A percentile compares a stretch with the other conserved stretches of the same genome.
phyloP scores from a whole-genome alignment of 2,888 invertebrate genomes.

The Lasioglossum oenotherae region DNA sequence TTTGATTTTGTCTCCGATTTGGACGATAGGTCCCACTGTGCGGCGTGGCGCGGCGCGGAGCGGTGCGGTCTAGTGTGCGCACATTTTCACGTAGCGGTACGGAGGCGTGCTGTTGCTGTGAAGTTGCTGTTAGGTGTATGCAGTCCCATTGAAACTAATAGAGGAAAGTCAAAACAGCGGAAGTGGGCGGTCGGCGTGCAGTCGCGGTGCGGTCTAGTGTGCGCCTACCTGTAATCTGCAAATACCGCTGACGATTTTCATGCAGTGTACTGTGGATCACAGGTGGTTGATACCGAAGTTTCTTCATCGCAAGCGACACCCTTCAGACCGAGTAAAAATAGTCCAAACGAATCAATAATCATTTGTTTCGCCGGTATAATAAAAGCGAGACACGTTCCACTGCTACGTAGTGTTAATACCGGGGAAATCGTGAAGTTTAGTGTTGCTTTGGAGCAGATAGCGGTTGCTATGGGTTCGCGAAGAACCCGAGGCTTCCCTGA shows the following conservation, averaged over 20 bases:
- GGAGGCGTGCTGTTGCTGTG: too few relatives aligned
- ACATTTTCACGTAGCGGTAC: too few relatives aligned
- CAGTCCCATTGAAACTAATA: too few relatives aligned
- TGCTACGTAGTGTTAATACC: neutral
- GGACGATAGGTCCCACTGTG: too few relatives aligned
- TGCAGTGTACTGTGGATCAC: neutral
- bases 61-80: too few relatives aligned
- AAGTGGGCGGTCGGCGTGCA: too few relatives aligned
- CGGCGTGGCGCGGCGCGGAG: too few relatives aligned
- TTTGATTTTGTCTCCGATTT: too few relatives aligned
- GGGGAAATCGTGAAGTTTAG: neutral
- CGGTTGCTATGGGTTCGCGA: neutral
- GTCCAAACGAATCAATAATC: neutral
- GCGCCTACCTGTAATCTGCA: neutral
- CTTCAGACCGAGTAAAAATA: slow-evolving; percentile 1
- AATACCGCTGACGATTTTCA: neutral
- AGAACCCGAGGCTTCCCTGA: neutral
- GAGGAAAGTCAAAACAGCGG: too few relatives aligned
- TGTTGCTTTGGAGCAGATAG: neutral
- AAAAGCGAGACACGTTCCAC: neutral
- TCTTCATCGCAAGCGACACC: neutral
- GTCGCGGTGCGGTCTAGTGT: too few relatives aligned
- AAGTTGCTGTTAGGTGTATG: too few relatives aligned
- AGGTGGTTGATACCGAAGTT: neutral
- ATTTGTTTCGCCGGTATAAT: neutral